Percentiles rank a stretch among this genome's conserved stretches.
Conservation (phyloP, 2,797 vertebrate species). For the Miichthys miiuy region DNA sequence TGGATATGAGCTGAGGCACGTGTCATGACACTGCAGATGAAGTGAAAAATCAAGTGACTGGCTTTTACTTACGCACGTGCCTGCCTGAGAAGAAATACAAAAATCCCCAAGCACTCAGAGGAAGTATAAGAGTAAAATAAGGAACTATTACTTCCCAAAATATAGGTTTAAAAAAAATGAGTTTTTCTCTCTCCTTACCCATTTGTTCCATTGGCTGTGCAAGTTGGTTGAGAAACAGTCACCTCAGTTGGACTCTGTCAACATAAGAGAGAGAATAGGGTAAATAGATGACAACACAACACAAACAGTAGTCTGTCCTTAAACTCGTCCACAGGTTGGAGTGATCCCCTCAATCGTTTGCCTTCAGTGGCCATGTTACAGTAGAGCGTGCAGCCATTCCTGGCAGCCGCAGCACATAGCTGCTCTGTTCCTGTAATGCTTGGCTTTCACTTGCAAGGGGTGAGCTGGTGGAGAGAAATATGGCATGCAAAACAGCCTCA, state of each 20-base stretch:
- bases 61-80: constrained; percentile 16
- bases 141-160: constrained; percentile 77
- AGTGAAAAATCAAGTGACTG: constrained; percentile 59
- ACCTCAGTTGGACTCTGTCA: constrained; percentile 85
- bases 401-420: constrained; percentile 70
- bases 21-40: constrained; percentile 36
- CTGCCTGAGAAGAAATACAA: constrained; percentile 36
- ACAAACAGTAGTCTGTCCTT: constrained; percentile 56
- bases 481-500: constrained; percentile 74
- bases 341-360: constrained; percentile 52
- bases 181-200: constrained; percentile 77
- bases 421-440: constrained; percentile 77
- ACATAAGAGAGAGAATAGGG: constrained; percentile 65
- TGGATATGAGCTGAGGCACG: constrained; percentile 21
- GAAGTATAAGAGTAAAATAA: constrained; percentile 66
- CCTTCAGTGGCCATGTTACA: constrained; percentile 63
- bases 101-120: constrained; percentile 57
- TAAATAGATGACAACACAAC: constrained; percentile 66
- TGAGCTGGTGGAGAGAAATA: constrained; percentile 74
- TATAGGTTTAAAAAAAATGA: neutral
- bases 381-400: constrained; percentile 62
- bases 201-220: constrained; percentile 84
- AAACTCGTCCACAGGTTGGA: constrained; percentile 55
- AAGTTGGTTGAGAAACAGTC: constrained; percentile 84
- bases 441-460: constrained; percentile 78